Percentiles rank a stretch among this genome's conserved stretches.
These are phyloP conservation scores for Lasioglossum marginatum DNA, from an alignment of 2,888 invertebrate species.

Conservation along the genomic window DNA sequence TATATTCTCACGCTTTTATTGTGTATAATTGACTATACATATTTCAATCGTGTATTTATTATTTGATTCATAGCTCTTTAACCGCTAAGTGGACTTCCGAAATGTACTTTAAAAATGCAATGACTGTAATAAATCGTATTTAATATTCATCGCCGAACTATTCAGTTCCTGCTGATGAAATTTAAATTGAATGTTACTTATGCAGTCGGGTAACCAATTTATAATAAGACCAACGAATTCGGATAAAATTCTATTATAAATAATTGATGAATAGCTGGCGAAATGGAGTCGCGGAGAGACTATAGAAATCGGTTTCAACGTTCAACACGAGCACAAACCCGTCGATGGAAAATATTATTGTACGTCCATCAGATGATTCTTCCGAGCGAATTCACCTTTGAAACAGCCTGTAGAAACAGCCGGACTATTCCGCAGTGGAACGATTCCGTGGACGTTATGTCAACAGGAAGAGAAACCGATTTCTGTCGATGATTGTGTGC, in stretches of 20 bases:
- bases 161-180: too few relatives aligned
- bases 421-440: background rate
- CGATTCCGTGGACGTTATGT: constrained; percentile 29
- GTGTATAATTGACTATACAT: too few relatives aligned
- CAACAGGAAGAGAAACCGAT: constrained; percentile 21
- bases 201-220: too few relatives aligned
- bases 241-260: too few relatives aligned
- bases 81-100: too few relatives aligned
- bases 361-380: background rate
- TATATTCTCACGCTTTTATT: too few relatives aligned
- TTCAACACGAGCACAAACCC: background rate
- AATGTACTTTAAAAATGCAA: background rate
- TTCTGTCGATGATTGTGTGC: constrained; percentile 6
- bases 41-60: too few relatives aligned
- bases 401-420: background rate
- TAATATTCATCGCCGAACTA: too few relatives aligned
- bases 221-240: too few relatives aligned
- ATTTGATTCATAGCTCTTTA: background rate
- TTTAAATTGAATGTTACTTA: too few relatives aligned
- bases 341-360: background rate
- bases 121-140: too few relatives aligned
- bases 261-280: background rate
- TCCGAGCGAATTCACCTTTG: background rate
- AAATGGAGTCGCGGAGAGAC: background rate
- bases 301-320: background rate